Conservation (phyloP, 2,113 vertebrate species). For the Paraplagusia blochii region DNA sequence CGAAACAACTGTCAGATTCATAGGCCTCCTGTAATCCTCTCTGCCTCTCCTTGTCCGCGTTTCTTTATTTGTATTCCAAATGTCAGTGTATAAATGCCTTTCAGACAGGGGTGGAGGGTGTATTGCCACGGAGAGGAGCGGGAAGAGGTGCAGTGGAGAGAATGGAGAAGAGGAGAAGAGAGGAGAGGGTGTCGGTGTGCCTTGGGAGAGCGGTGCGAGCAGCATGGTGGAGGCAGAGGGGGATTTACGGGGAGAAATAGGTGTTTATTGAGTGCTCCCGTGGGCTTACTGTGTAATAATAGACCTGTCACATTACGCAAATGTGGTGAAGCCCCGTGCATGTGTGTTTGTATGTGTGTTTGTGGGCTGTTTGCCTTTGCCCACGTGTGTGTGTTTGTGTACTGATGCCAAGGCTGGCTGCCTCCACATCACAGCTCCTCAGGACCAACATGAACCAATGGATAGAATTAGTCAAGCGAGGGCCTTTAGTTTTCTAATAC, state of each 20-base stretch:
- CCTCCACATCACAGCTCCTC: constrained; percentile 61
- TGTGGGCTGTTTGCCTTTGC: constrained; percentile 41
- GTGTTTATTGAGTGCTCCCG: constrained; percentile 82
- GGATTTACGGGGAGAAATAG: constrained; percentile 82
- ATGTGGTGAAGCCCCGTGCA: constrained; percentile 74
- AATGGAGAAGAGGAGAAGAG: constrained; percentile 34
- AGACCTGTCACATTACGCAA: constrained; percentile 85
- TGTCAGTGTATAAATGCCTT: constrained; percentile 78
- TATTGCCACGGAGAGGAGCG: constrained; percentile 64
- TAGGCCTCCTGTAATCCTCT: constrained; percentile 70
- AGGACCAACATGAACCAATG: constrained; percentile 56
- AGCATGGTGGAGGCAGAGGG: constrained; percentile 62
- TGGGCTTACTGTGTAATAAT: constrained; percentile 83
- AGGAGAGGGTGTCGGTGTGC: constrained; percentile 72
- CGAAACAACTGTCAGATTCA: constrained; percentile 67
- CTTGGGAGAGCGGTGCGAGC: constrained; percentile 76
- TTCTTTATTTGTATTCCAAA: constrained; percentile 83
- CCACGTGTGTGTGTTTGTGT: constrained; percentile 14
- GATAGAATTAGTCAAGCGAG: constrained; percentile 80
- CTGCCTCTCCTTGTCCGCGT: constrained; percentile 67
- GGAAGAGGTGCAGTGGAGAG: no score
- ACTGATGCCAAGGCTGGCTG: constrained; percentile 45
- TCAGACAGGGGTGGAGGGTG: constrained; percentile 9
- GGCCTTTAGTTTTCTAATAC: constrained; percentile 81
- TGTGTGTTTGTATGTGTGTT: constrained; percentile 57